These are phyloP conservation scores for Mesopsocus fuscifrons DNA, from an alignment of 2,888 invertebrate species.

Conservation along the genomic window DNA sequence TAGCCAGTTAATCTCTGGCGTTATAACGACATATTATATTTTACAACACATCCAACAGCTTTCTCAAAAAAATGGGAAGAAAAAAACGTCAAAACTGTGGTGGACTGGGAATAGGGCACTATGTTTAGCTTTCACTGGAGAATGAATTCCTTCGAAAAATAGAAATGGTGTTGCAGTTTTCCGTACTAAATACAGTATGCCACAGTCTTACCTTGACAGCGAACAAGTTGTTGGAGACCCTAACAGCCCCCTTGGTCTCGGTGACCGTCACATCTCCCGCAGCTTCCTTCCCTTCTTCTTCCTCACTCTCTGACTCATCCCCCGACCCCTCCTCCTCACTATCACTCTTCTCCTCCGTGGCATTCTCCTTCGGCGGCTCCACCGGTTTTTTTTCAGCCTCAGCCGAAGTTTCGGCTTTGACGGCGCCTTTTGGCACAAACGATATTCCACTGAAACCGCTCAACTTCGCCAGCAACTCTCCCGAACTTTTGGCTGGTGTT, in stretches of 20 bases:
- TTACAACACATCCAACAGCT: too few relatives aligned
- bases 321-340: neutral
- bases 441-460: neutral
- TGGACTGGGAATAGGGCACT: too few relatives aligned
- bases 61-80: too few relatives aligned
- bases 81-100: too few relatives aligned
- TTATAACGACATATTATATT: too few relatives aligned
- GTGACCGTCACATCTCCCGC: too few relatives aligned
- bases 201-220: neutral
- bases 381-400: neutral
- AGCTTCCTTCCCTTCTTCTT: neutral
- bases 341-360: neutral
- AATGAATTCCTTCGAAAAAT: too few relatives aligned
- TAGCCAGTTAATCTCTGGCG: too few relatives aligned
- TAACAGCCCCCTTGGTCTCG: neutral
- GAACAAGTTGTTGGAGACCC: neutral
- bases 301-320: neutral
- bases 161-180: too few relatives aligned
- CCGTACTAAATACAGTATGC: too few relatives aligned
- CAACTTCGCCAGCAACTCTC: neutral
- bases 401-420: neutral
- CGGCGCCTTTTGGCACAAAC: neutral
- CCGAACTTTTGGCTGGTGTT: neutral
- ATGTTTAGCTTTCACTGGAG: too few relatives aligned
- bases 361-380: neutral